Evolutionary conservation across 2,797 vertebrate genomes (phyloP).

Genomic region (Columba guinea): DNA sequence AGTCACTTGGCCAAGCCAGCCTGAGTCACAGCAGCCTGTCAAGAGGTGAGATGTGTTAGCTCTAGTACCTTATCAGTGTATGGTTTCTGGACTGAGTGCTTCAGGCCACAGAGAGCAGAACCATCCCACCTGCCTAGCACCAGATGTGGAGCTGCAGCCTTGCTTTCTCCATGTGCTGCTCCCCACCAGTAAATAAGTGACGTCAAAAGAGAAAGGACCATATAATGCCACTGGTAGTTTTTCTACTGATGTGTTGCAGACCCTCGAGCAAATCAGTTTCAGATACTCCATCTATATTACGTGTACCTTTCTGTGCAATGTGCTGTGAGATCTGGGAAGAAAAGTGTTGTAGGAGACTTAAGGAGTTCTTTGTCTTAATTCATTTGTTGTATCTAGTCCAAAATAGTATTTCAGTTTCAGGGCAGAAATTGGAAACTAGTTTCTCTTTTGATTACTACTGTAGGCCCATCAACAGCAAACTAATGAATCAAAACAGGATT

Average conservation of each 20-base stretch:
- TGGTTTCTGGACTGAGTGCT: neutral
- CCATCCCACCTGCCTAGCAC: accelerated
- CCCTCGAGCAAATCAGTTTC: neutral
- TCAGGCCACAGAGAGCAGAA: neutral
- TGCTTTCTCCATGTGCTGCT: neutral
- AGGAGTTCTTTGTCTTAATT: neutral
- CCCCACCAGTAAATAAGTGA: neutral
- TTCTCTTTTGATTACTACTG: neutral
- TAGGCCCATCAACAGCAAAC: neutral
- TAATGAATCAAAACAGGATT: neutral
- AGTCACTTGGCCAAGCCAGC: neutral
- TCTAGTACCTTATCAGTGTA: neutral
- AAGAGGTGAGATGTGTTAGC: neutral
- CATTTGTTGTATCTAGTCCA: neutral
- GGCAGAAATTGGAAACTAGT: neutral
- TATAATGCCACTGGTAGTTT: neutral
- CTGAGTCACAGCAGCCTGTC: neutral
- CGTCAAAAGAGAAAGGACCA: neutral
- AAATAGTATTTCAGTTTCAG: neutral
- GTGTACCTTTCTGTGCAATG: neutral
- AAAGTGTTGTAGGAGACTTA: neutral
- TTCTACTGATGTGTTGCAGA: neutral
- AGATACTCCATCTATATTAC: neutral
- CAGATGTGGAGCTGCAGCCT: neutral
- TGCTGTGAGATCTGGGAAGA: neutral